These are phyloP conservation scores for Acrocephalus arundinaceus DNA, from an alignment of 2,113 vertebrate genomes.

Conservation along the genomic window DNA sequence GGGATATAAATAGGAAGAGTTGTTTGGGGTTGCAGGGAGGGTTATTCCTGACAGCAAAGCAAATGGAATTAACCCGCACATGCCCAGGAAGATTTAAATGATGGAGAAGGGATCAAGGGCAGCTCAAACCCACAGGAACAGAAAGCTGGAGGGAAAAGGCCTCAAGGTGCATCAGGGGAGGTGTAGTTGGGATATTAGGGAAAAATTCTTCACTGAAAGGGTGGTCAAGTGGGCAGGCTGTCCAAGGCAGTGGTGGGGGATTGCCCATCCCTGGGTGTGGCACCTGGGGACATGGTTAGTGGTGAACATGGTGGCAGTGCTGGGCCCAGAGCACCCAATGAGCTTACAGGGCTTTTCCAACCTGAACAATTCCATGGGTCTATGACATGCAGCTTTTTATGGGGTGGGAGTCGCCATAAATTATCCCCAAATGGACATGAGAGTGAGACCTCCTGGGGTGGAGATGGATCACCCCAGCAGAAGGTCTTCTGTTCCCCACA, in stretches of 20 bases:
- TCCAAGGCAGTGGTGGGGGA: neutral
- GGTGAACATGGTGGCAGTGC: neutral
- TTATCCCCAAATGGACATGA: neutral
- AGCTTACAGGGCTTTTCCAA: neutral
- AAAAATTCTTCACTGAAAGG: neutral
- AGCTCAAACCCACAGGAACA: neutral
- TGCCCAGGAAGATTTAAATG: neutral
- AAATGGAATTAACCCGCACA: constrained; percentile 3
- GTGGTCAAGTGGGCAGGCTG: neutral
- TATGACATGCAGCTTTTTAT: neutral
- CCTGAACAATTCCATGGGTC: neutral
- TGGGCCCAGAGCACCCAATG: neutral
- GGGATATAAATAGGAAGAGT: constrained; percentile 70
- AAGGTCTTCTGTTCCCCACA: neutral
- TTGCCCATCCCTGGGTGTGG: neutral
- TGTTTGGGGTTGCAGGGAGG: neutral
- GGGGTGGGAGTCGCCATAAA: too few species aligned
- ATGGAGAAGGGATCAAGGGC: neutral
- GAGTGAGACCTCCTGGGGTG: neutral
- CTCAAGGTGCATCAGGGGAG: neutral
- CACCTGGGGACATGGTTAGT: fast-evolving
- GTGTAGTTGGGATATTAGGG: neutral
- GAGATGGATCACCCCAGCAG: neutral
- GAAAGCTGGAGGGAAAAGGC: neutral
- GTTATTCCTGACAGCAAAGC: constrained; percentile 15